These are phyloP conservation scores for Noctua janthe DNA, from an alignment of 2,888 invertebrate species.

Conservation along the genomic window DNA sequence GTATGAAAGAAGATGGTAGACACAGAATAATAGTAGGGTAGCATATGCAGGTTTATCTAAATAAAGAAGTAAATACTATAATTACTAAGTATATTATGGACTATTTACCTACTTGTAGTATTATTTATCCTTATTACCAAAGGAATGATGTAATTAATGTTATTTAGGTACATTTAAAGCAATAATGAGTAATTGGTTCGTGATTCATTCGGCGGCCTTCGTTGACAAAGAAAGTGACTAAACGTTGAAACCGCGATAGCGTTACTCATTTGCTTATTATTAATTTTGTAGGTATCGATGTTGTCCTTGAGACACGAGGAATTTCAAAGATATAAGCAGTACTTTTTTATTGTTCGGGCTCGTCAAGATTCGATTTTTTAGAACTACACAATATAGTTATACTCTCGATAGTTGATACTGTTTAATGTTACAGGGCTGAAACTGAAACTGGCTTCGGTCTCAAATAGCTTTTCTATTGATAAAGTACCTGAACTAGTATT, in stretches of 20 bases:
- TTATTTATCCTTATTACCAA: not conserved
- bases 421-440: too few relatives aligned
- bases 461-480: not conserved
- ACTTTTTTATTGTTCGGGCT: not conserved
- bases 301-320: not conserved
- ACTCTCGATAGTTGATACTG: too few relatives aligned
- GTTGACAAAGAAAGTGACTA: constrained; percentile 60
- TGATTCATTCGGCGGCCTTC: constrained; percentile 53
- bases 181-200: constrained; percentile 28
- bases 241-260: constrained; percentile 2
- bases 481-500: not conserved
- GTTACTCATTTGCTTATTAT: constrained; percentile 37
- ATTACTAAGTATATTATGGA: not conserved
- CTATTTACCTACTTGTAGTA: not conserved
- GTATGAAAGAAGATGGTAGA: not conserved
- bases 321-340: not conserved
- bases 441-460: not conserved
- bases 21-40: not conserved
- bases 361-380: not conserved
- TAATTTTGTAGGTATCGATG: constrained; percentile 8
- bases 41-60: too few relatives aligned
- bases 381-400: too few relatives aligned
- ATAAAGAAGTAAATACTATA: not conserved
- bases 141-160: not conserved
- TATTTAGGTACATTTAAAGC: not conserved